Percentiles rank a stretch among this genome's conserved stretches.
phyloP scores from a whole-genome alignment of 2,797 vertebrate genomes.

The Megaceryle alcyon region DNA sequence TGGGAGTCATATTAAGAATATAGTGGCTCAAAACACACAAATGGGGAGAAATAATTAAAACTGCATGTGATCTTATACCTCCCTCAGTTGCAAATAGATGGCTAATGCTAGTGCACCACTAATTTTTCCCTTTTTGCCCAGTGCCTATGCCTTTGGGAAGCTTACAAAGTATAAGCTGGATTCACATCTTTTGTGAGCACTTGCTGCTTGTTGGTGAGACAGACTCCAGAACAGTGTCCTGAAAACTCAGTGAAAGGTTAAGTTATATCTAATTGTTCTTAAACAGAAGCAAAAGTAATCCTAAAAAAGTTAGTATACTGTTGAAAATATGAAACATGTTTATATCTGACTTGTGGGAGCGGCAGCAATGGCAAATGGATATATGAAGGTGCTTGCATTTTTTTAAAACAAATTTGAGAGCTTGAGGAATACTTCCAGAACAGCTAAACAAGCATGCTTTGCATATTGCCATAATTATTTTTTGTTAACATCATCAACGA shows the following conservation, averaged over 20 bases:
- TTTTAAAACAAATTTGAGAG: neutral
- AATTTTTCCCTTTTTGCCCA: neutral
- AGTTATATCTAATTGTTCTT: neutral
- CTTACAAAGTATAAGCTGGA: neutral
- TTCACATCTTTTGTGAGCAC: neutral
- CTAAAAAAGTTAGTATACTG: neutral
- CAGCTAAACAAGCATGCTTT: neutral
- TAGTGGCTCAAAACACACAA: neutral
- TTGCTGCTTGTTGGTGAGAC: accelerated
- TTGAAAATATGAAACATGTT: neutral
- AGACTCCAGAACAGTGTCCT: neutral
- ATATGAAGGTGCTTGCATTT: neutral
- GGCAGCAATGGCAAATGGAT: neutral
- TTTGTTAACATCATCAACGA: neutral
- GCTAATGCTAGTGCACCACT: neutral
- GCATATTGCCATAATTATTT: neutral
- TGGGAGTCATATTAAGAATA: neutral
- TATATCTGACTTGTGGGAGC: neutral
- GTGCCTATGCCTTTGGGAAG: neutral
- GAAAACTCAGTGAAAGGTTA: neutral
- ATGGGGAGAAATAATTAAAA: neutral
- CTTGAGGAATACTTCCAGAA: neutral
- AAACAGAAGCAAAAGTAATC: neutral
- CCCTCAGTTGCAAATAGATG: neutral
- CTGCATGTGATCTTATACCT: neutral